Evolutionary conservation across 2,888 invertebrate genomes (phyloP).

Genomic region (Ecdyonurus torrentis): DNA sequence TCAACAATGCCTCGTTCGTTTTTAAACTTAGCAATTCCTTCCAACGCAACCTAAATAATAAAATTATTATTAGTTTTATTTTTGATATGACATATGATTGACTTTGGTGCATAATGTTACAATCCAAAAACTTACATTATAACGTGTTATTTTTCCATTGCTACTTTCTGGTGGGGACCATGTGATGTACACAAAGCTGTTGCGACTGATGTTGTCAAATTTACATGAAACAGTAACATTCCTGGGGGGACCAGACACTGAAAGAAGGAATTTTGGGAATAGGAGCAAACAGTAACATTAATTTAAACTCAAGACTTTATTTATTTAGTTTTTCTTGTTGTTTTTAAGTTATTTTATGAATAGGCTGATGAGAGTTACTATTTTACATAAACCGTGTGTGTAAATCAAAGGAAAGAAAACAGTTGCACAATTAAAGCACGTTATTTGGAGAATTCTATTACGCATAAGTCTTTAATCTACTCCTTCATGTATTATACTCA

Average conservation of each 20-base stretch:
- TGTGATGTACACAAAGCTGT: conserved; percentile 44
- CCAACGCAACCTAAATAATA: conserved; percentile 26
- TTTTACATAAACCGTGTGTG: too few species aligned
- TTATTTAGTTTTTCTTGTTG: too few species aligned
- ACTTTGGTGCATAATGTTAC: background rate
- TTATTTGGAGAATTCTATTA: too few species aligned
- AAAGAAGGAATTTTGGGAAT: conserved; percentile 11
- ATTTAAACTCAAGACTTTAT: too few species aligned
- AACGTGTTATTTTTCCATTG: conserved; percentile 63
- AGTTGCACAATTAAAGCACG: too few species aligned
- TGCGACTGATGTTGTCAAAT: conserved; percentile 39
- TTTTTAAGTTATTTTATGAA: too few species aligned
- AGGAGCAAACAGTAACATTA: too few species aligned
- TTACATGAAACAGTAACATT: conserved; percentile 49
- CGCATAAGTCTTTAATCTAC: too few species aligned
- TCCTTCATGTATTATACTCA: too few species aligned
- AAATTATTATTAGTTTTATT: background rate
- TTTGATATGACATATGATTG: background rate
- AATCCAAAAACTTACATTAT: conserved; percentile 36
- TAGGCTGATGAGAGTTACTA: too few species aligned
- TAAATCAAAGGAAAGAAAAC: too few species aligned
- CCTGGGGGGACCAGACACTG: conserved; percentile 51
- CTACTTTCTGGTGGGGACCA: conserved; percentile 59
- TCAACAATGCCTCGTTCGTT: conserved; percentile 32
- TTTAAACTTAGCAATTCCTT: conserved; percentile 36